phyloP scores from a whole-genome alignment of 2,888 invertebrate species.

The Erannis defoliaria region DNA sequence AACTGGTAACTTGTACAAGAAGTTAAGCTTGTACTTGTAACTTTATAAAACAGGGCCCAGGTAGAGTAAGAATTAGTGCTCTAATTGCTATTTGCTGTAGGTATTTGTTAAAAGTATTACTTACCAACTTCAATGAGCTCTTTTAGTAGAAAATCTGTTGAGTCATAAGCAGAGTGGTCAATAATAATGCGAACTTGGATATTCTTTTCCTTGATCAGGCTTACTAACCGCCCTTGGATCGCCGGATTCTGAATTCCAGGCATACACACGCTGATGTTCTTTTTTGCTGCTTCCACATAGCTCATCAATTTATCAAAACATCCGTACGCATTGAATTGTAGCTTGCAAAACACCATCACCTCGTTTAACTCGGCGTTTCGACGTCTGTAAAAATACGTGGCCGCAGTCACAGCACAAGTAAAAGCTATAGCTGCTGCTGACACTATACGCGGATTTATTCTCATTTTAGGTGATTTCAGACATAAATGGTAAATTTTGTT shows the following conservation, averaged over 20 bases:
- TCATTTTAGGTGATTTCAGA: constrained; percentile 77
- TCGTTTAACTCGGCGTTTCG: constrained; percentile 74
- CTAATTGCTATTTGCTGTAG: neutral
- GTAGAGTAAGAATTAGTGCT: too few species aligned
- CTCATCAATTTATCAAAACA: constrained; percentile 80
- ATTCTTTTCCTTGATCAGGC: constrained; percentile 69
- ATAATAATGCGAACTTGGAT: constrained; percentile 75
- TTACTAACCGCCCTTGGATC: constrained; percentile 75
- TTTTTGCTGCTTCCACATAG: constrained; percentile 74
- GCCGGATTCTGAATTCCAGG: constrained; percentile 81
- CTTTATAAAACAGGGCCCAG: too few species aligned
- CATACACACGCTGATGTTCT: constrained; percentile 77
- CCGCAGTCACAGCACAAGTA: constrained; percentile 77
- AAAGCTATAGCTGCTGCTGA: constrained; percentile 75
- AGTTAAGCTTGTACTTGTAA: too few species aligned
- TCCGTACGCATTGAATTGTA: constrained; percentile 77
- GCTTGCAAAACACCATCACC: constrained; percentile 83
- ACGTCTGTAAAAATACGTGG: constrained; percentile 76
- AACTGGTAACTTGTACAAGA: too few species aligned
- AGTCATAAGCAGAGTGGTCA: constrained; percentile 73
- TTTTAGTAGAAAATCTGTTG: constrained; percentile 72
- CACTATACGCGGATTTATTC: constrained; percentile 69
- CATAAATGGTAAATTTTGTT: constrained; percentile 64
- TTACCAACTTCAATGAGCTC: constrained; percentile 78
- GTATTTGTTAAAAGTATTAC: constrained; percentile 36